These are phyloP conservation scores for Macquaria ambigua DNA, from an alignment of 2,113 vertebrate species.

Conservation along the genomic window DNA sequence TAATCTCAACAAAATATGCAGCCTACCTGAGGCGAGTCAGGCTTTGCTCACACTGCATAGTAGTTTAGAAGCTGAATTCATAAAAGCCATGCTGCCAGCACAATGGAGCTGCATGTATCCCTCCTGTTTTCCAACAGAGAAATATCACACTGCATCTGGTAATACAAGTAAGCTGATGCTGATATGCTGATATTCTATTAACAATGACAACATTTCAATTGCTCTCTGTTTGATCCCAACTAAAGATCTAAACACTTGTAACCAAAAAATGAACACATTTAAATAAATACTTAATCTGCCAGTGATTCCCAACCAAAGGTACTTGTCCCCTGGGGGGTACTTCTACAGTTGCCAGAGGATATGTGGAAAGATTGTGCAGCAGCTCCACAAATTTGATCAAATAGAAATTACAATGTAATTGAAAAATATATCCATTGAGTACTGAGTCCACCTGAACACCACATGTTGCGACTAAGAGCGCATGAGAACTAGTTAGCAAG, in stretches of 20 bases:
- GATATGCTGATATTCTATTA: slow-evolving; percentile 3
- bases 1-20: slow-evolving; percentile 43
- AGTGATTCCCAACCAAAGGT: not conserved
- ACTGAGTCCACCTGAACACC: not conserved
- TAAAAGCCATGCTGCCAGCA: slow-evolving; percentile 25
- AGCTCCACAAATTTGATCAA: not conserved
- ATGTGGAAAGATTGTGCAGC: not conserved
- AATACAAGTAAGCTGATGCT: not conserved
- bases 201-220: not conserved
- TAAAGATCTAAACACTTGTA: not conserved
- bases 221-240: slow-evolving; percentile 1
- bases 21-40: slow-evolving; percentile 43
- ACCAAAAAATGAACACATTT: slow-evolving; percentile 7
- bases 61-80: slow-evolving; percentile 32
- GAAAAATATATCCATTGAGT: not conserved
- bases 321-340: not conserved
- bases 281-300: not conserved
- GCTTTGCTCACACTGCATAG: not conserved
- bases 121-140: slow-evolving; percentile 11
- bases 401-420: not conserved
- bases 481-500: not conserved
- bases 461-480: not conserved
- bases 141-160: slow-evolving; percentile 12
- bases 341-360: not conserved
- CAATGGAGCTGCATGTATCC: slow-evolving; percentile 4